Evolutionary conservation across 2,113 vertebrate genomes (phyloP), one percentile per base, ranked within the genome.

Genomic region (Scartelaos histophorus): DNA sequence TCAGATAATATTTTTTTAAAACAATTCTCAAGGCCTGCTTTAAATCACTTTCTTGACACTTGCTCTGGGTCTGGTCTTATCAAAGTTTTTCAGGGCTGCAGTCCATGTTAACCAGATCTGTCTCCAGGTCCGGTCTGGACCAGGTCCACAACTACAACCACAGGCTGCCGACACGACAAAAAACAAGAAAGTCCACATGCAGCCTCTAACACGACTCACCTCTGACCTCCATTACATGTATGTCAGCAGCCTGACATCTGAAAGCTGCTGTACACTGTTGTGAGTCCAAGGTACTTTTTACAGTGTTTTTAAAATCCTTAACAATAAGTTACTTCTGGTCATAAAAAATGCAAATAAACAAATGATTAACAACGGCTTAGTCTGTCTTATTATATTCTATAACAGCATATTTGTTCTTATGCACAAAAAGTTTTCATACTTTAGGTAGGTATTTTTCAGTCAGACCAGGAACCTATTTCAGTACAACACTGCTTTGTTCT

Each of bases 211-310:
- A 77, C 53, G 53, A 67, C n/a, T 62, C 53, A 77, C 61, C 56
- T 58, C 69, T 45, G 89, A 88, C 89, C 87, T 86, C 85, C 56
- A 89, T 90, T 88, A 88, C 85, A 80, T 74, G 75, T 85, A 75
- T 71, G 73, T 85, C 79, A 71, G 64, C 24, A 67, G 68, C 25
- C 45, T 92, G 91, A 86, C 90, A 92, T 93, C 92, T 92, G 25
- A 69, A 78, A 89, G 85, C 38, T 51, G 70, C 68, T 74, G 29
- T 71, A 74, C 57, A 75, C 58, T 58, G 62, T 58, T 29, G 70
- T 35, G 9, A 56, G 19, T 73, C 19, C 76, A 79, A 80, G 61
- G 77, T 80, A 69, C 34, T 72, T 76, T 85, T 86, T 45, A 88
- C 35, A 43, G 6, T 43, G 29, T 29, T 29, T 29, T 29, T 29